Evolutionary conservation across 2,888 invertebrate species (phyloP).

Genomic region (Megaustenia siamemsis): DNA sequence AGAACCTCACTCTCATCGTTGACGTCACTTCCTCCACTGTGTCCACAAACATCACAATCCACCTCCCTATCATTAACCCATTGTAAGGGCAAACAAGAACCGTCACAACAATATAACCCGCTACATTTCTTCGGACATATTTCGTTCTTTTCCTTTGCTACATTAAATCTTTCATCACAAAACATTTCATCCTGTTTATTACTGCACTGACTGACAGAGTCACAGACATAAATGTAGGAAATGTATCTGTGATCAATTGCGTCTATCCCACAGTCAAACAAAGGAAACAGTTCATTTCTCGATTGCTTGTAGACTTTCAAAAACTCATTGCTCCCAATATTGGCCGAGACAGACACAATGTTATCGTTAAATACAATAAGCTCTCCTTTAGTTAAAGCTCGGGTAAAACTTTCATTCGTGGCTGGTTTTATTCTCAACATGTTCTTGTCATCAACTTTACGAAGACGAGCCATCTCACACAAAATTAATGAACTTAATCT

Average conservation of each 20-base stretch:
- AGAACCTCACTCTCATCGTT: not conserved
- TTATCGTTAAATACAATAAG: not conserved
- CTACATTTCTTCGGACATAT: not conserved
- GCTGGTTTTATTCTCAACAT: not conserved
- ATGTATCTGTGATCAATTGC: not conserved
- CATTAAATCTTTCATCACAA: no score
- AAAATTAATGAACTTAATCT: not conserved
- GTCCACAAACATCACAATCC: not conserved
- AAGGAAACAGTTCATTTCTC: not conserved
- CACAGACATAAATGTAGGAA: slow-evolving; percentile 15
- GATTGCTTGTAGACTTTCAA: not conserved
- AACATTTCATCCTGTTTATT: slow-evolving; percentile 1
- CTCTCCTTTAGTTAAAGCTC: not conserved
- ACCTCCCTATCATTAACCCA: not conserved
- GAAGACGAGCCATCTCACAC: not conserved
- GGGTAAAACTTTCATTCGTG: not conserved
- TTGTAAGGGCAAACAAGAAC: not conserved
- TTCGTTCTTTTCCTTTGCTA: not conserved
- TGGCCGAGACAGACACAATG: not conserved
- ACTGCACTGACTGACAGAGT: not conserved
- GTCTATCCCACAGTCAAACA: slow-evolving; percentile 21
- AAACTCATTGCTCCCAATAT: not conserved
- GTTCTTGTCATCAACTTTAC: not conserved
- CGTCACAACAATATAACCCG: not conserved
- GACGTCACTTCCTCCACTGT: no score